Base-by-base conservation (phyloP, 2,888 invertebrate genomes). In the Stenolophus ochropezus region DNA sequence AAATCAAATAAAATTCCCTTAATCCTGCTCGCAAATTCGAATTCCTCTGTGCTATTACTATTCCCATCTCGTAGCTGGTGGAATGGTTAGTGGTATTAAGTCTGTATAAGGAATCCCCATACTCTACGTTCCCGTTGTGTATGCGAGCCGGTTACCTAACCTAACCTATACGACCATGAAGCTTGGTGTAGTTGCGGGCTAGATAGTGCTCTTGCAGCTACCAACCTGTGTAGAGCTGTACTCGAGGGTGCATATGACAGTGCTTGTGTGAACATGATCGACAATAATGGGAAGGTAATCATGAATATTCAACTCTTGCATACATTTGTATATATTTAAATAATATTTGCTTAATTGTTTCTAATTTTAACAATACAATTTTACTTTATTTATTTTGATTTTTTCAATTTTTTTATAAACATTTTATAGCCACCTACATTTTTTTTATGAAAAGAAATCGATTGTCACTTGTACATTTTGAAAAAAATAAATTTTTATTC, bases 201-300 rank as follows among this genome's bases (percentile, higher is more conserved):
- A 14, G 61, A 61, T 61, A 61, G 61, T 25, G 14, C 14, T n/a
- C n/a, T 25, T 23, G 11, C 61, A 25, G 25, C 61, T 25, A 61
- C 25, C 21, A 23, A 25, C 23, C 23, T 25, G 61, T 14, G n/a
- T 14, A 56, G 56, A 56, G 11, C 20, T 16, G 51, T 51, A 5
- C 11, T 1, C 16, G 16, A 51, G 51, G 33, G 33, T 42, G 33
- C 2, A 42, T 1, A 42, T 14, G 51, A 51, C 14, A 2, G 51
- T 51, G 51, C 2, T 51, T 23, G 65, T 69, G 65, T 3, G 27
- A 69, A 8, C 4, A 69, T 69, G 65, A 69, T 33, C 11, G 65
- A 69, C 27, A 69, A 69, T 27, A 69, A 69, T 33, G 65, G 65
- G 11, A 69, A 69, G 65, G 65, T 69, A 42, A 42, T 20, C 21